Base-by-base conservation (phyloP, 1,140 invertebrate species). In the Hyles vespertilio region DNA sequence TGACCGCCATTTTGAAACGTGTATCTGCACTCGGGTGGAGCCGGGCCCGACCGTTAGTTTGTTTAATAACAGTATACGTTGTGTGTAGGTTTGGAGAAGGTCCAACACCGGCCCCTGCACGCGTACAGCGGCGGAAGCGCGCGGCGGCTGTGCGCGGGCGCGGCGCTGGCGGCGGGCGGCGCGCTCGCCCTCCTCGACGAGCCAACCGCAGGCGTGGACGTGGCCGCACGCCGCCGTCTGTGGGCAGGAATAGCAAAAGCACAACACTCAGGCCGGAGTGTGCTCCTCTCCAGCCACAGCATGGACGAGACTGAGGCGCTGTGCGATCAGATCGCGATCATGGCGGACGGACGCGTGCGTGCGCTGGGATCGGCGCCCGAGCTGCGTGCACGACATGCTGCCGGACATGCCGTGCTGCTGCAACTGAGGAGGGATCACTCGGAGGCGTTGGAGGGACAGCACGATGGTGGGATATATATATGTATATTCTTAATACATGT, bases 301-400 rank as follows among this genome's bases (percentile, higher is more conserved):
- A 97, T 98, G 96, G 96, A 97, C 83, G 96, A 98, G 90, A 96
- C 94, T 86, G 95, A 96, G 80, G 92, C 93, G 7, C 87, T 96
- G 2, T 96, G 95, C 69, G 90, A 92, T 47, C 89, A 95, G 52
- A 83, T 97, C 47, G 95, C 93, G 4, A 97, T 98, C 47, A 95
- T 98, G 95, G 93, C 94, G 0, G 91, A 91, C 57, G 97, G 97
- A 0, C 85, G 92, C 63, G 89, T 97, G 53, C 87, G 83, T 9
- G 92, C 91, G 53, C 76, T 92, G 63, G 92, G 91, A 47, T 75
- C 87, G 9, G 84, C 89, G 62, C 89, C 90, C 59, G 89, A 88
- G 56, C 77, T 92, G 58, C 91, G 92, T 7, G 89, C 91, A 49
- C 81, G 81, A 34, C 90, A 91, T 67, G 90, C 90, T 32, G 77